Base-by-base conservation (phyloP, 2,888 invertebrate species). In the Ceraclea dissimilis region DNA sequence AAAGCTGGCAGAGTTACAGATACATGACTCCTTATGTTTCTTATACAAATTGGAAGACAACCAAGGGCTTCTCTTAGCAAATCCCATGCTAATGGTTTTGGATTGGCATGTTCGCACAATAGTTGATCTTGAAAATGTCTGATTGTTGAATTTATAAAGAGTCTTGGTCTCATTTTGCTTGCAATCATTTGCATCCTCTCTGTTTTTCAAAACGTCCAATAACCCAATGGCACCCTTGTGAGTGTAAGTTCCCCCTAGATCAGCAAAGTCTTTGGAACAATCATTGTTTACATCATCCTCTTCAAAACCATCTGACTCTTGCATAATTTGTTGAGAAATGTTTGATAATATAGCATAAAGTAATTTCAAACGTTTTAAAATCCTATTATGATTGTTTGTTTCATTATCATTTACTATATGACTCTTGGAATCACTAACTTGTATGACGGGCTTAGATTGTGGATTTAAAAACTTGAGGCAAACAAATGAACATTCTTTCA, bases 351-450 rank as follows among this genome's bases (percentile, higher is more conserved):
- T 22, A 11, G 55, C 43, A 46, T 56, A 57, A 18, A 61, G 51
- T 8, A 61, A 43, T 43, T 61, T 61, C 1, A 61, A 49, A 6
- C 61, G 57, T 21, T 61, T 61, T 20, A 61, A 19, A 26, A 61
- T 44, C 13, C 61, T 56, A 4, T 59, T 54, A 22, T 51, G 33
- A 47, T 52, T 52, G 39, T 57, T 39, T 18, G 31, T 20, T 19
- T 55, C 21, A 20, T 18, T 39, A 43, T 46, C 20, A 18, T 31
- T 22, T 6, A n/a, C 31, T 6, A 47, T 11, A 5, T 20, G n/a
- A 20, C n/a, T 5, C n/a, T 16, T 21, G 1, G 13, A 18, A 16
- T 52, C 16, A 46, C 8, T 49, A 11, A 8, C 16, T 49, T 46
- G 31, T 49, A 8, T 22, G 19, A 31, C 34, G 19, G 21, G 39